Base-by-base conservation (phyloP, 2,888 invertebrate species). In the Ceriagrion tenellum region DNA sequence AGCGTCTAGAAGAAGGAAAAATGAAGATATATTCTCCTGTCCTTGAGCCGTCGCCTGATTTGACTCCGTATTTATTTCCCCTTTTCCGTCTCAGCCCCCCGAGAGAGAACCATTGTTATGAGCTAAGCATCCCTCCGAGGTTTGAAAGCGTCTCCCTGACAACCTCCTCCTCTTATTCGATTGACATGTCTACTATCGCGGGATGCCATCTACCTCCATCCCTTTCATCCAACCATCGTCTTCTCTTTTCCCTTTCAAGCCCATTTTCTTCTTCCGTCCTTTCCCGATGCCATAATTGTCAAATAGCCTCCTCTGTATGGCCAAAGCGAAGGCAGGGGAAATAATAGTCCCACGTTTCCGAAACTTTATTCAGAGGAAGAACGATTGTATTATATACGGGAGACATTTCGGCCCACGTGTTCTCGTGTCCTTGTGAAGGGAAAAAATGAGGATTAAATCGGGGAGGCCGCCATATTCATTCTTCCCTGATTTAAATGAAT, bases 111-210 rank as follows among this genome's bases (percentile, higher is more conserved):
- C 93, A 93, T 93, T 93, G 93, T 93, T 69, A 93, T 93, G 93
- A 93, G 93, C 26, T 23, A 69, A 40, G 63, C 69, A 69, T 93
- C 69, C 93, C 93, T 74, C 55, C 93, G 69, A 16, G 93, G 69
- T 93, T 69, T 93, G 93, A 69, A 93, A 93, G 74, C 69, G 93
- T 74, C 93, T 93, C 69, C 93, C 47, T 69, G 93, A 93, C 93
- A 63, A 74, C 93, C 40, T 20, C 47, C 47, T 90, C 59, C 90
- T 69, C 90, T 63, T 40, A 59, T 59, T 63, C 93, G 93, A 93
- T 93, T 93, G 93, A 93, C 93, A 93, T 93, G 93, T 93, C 93
- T 93, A n/a, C 93, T 93, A 93, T 93, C 93, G n/a, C 93, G 63
- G 69, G 47, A 93, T 93, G n/a, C 93, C 93, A 69, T 93, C 93